Base-by-base conservation (phyloP, 2,113 vertebrate genomes). In the Uropsilus gracilis region DNA sequence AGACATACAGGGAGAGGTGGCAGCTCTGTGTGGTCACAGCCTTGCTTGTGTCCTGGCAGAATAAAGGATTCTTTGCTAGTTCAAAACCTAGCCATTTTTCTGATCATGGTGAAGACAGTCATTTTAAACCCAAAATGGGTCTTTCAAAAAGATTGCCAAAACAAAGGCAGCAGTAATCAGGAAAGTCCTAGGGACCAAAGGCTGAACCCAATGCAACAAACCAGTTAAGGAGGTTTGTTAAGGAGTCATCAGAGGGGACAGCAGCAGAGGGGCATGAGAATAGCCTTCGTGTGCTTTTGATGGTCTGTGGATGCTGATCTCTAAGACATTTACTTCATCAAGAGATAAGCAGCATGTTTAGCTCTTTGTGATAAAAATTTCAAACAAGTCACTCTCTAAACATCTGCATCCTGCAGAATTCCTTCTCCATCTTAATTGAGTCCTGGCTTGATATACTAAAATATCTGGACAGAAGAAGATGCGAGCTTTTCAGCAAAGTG, bases 31-130 rank as follows among this genome's bases (percentile, higher is more conserved):
- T 68, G 5, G 66, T 59, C 66, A 73, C 57, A 90, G 75, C 44
- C 63, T 90, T 28, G 30, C 59, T 76, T 63, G 77, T 95, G 61
- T 44, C 63, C n/a, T 34, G 53, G 71, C 63, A 81, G 75, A 91
- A 96, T 71, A 96, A 95, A 50, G 71, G 63, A 82, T 55, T 86
- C 95, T 97, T 96, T 97, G 96, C 96, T 91, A 64, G 32, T 61
- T 69, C n/a, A n/a, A 81, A 85, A 80, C 72, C 83, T 55, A 53
- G 68, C 42, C 20, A 55, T 44, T 90, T 86, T 94, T 86, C 72
- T 92, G 89, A 93, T 93, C 89, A 93, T 87, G 68, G 86, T 78
- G 24, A 81, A 91, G 87, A 94, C 72, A 72, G 72, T 90, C 73
- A 93, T 88, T 94, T 95, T 73, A 76, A 90, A 82, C 44, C 42